Conservation (phyloP, 2,113 vertebrate species). For the Speoplatyrhinus poulsoni region DNA sequence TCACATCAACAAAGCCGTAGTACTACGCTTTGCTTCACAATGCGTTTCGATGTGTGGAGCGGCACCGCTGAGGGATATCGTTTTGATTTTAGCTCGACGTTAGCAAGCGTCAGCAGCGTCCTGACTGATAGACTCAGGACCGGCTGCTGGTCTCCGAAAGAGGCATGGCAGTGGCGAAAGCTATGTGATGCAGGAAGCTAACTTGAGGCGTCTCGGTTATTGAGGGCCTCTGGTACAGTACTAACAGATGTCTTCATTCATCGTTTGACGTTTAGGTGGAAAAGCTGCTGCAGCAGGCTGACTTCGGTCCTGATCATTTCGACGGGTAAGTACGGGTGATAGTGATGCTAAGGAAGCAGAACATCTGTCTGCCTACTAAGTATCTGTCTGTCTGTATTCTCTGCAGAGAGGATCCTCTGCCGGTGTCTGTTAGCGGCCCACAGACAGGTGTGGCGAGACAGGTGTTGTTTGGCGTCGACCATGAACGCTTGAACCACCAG, state of each 20-base stretch:
- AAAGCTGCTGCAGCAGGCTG: background rate
- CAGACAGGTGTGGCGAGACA: background rate
- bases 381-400: background rate
- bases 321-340: background rate
- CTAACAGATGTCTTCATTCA: background rate
- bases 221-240: background rate
- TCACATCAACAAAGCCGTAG: too few species aligned
- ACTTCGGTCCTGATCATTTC: slow-evolving; percentile 4
- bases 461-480: background rate
- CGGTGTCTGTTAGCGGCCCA: too few species aligned
- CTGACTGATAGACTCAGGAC: too few species aligned
- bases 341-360: background rate
- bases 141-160: too few species aligned
- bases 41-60: too few species aligned
- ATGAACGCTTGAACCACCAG: background rate
- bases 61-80: too few species aligned
- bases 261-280: background rate
- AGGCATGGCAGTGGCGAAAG: too few species aligned
- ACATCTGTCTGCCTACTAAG: background rate
- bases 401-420: background rate
- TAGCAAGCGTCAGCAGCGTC: too few species aligned
- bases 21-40: too few species aligned
- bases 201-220: too few species aligned
- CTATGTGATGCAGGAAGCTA: too few species aligned
- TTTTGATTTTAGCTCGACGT: too few species aligned